Base-by-base conservation (phyloP, 2,113 vertebrate genomes). In the Lepisosteus oculatus region DNA sequence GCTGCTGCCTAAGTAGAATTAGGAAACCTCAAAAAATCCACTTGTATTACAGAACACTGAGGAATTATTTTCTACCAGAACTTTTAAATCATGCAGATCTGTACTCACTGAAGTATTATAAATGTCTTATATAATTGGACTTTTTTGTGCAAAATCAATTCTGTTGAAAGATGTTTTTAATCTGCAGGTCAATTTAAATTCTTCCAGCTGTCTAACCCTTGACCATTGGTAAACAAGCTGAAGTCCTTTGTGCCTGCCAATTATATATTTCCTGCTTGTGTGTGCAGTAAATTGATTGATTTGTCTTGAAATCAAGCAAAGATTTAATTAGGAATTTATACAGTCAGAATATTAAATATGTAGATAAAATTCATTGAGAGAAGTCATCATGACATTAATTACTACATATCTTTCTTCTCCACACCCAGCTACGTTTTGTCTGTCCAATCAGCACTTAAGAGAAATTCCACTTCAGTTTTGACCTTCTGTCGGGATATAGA, bases 311-410 rank as follows among this genome's bases (percentile, higher is more conserved):
- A 73, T 68, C 61, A 47, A 61, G 68, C 69, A 74, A 29, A 68
- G 57, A 65, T 73, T 79, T 62, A 43, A 47, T 72, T 76, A 72
- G 72, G 76, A 67, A 74, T 76, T 74, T 73, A 72, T 79, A 51
- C 66, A 78, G 67, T 71, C 72, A 62, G 67, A 77, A 77, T 74
- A 78, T 72, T 67, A 78, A 75, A 79, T 76, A 78, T 81, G 76
- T 61, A 82, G 70, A 79, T 79, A 72, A 62, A n/a, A 72, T 74
- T 75, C 69, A 79, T 72, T 74, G 69, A 71, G 69, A 68, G 66
- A 8, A 62, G 68, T 59, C 45, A 80, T 79, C 71, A 72, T 75
- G 75, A 74, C 51, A 55, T 62, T 72, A 66, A 70, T 62, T 62
- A 68, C 44, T 29, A 47, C 54, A 63, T 61, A 59, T 64, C 63